phyloP scores from a whole-genome alignment of 2,113 vertebrate species.

The Gymnocephalus cernua region DNA sequence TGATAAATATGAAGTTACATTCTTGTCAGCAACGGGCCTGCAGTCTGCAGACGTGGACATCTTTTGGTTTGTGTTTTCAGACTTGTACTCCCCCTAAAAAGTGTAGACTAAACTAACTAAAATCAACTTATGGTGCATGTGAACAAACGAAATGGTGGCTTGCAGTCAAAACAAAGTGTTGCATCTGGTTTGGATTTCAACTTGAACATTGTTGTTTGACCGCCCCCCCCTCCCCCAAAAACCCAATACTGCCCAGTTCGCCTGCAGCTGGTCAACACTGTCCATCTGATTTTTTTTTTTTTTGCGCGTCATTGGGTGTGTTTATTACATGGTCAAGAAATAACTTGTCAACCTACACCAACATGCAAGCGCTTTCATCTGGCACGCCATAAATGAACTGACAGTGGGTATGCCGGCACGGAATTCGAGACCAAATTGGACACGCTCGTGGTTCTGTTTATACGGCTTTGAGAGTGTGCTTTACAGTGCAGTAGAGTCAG shows the following conservation, averaged over 20 bases:
- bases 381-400: too few species aligned
- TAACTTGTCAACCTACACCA: not conserved
- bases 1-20: not conserved
- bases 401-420: not conserved
- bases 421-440: not conserved
- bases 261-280: not conserved
- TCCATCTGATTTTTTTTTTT: not conserved
- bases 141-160: not conserved
- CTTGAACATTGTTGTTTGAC: not conserved
- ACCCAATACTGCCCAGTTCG: not conserved
- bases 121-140: not conserved
- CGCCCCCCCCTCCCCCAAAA: not conserved
- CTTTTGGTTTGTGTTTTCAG: not conserved
- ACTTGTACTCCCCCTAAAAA: not conserved
- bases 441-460: too few species aligned
- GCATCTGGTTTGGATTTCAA: constrained; percentile 2
- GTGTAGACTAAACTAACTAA: constrained; percentile 17
- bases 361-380: too few species aligned
- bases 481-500: not conserved
- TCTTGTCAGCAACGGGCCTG: not conserved
- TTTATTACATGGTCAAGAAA: not conserved
- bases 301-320: not conserved
- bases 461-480: too few species aligned
- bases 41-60: not conserved
- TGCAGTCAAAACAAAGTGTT: not conserved